Conservation (phyloP, 2,113 vertebrate genomes). For the Pachyramphus minor region DNA sequence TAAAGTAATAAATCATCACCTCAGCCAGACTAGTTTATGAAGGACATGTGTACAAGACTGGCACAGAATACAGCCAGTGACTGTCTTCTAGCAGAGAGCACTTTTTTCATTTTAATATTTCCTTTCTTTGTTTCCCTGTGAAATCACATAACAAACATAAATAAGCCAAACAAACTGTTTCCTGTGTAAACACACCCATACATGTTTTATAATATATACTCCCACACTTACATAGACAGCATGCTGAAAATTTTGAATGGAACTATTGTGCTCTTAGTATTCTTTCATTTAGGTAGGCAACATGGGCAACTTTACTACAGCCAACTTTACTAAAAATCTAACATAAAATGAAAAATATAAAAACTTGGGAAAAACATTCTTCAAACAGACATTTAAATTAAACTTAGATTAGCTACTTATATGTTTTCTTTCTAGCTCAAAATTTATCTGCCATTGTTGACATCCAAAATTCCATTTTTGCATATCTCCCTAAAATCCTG, state of each 20-base stretch:
- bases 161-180: slow-evolving; percentile 5
- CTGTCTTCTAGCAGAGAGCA: neutral
- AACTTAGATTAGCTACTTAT: neutral
- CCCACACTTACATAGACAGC: neutral
- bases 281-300: neutral
- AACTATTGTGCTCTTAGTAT: neutral
- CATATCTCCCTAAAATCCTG: neutral
- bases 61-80: neutral
- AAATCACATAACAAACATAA: neutral
- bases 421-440: neutral
- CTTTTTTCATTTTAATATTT: neutral
- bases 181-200: neutral
- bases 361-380: neutral
- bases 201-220: neutral
- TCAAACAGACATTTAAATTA: neutral
- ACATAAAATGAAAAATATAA: neutral
- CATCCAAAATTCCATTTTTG: neutral
- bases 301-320: neutral
- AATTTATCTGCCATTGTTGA: neutral
- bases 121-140: neutral
- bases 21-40: neutral
- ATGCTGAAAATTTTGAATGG: neutral
- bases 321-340: neutral
- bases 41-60: neutral
- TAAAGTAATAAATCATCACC: neutral